Percentiles rank a stretch among this genome's conserved stretches.
Evolutionary conservation across 2,888 invertebrate genomes (phyloP).

Genomic region (Pseudococcus longispinus): DNA sequence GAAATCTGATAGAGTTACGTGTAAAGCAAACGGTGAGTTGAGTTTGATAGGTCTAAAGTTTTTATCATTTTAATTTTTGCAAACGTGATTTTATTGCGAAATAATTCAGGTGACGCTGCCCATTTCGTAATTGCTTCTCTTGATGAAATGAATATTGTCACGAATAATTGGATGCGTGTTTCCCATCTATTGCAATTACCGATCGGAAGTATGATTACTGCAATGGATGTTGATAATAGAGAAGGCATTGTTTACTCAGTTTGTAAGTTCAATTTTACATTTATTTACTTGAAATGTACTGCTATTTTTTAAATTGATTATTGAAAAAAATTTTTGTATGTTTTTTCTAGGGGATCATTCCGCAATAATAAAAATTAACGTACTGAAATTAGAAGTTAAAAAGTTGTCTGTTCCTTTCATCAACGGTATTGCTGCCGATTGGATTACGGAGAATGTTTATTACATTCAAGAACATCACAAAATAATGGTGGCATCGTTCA

Average conservation of each 20-base stretch:
- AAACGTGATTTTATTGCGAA: neutral
- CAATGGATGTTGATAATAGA: neutral
- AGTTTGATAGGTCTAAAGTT: no score
- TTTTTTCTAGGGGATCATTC: slow-evolving; percentile 8
- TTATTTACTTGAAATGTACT: neutral
- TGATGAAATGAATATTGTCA: neutral
- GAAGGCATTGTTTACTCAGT: neutral
- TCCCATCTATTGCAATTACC: neutral
- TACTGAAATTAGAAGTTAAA: neutral
- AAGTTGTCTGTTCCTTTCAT: neutral
- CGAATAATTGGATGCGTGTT: slow-evolving; percentile 23
- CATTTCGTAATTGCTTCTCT: slow-evolving; percentile 25
- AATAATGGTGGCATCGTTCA: slow-evolving; percentile 67
- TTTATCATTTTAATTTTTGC: neutral
- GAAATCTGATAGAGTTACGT: slow-evolving; percentile 60
- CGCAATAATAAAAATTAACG: neutral
- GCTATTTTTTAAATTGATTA: no score
- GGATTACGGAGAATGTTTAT: slow-evolving; percentile 77
- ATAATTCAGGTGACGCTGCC: slow-evolving; percentile 19
- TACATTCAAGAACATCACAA: slow-evolving; percentile 65
- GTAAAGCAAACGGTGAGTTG: slow-evolving; percentile 63
- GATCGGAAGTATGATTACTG: neutral
- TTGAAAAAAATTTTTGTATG: neutral
- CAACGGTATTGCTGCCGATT: slow-evolving; percentile 67
- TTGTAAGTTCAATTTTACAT: neutral